A percentile compares a stretch with the other conserved stretches of the same genome.
phyloP scores from a whole-genome alignment of 2,888 invertebrate genomes.

The Drosophila mulleri region DNA sequence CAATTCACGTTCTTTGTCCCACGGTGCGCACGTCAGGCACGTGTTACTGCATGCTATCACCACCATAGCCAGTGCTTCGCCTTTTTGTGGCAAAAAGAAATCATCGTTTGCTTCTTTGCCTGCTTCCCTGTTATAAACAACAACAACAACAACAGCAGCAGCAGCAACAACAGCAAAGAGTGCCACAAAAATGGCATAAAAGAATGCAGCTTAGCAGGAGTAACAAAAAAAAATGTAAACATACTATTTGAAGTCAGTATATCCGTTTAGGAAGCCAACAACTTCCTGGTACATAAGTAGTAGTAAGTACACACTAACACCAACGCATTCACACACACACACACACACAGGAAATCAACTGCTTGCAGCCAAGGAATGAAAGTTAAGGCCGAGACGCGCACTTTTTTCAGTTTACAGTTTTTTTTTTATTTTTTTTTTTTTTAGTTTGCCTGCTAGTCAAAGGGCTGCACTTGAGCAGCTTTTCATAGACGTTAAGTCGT shows the following conservation, averaged over 20 bases:
- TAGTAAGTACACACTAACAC: conserved; percentile 51
- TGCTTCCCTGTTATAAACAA: conserved; percentile 12
- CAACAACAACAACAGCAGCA: conserved; percentile 41
- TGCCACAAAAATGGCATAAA: conserved; percentile 33
- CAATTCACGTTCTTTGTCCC: background rate
- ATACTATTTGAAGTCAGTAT: conserved; percentile 73
- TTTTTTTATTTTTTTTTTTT: conserved; percentile 1
- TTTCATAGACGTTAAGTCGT: conserved; percentile 62
- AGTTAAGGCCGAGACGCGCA: conserved; percentile 34
- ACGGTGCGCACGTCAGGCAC: conserved; percentile 49
- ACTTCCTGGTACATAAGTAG: conserved; percentile 71
- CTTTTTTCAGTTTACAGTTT: conserved; percentile 17
- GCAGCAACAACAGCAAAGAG: conserved; percentile 41
- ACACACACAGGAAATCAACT: conserved; percentile 51
- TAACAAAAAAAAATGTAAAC: conserved; percentile 13
- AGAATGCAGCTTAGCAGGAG: conserved; percentile 45
- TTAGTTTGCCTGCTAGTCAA: conserved; percentile 44
- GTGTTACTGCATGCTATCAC: conserved; percentile 33
- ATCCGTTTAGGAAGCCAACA: conserved; percentile 80
- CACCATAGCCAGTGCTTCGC: conserved; percentile 12
- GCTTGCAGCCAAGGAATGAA: conserved; percentile 23
- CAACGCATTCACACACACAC: conserved; percentile 24
- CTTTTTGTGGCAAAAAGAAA: conserved; percentile 19
- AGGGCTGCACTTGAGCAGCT: conserved; percentile 61
- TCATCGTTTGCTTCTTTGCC: conserved; percentile 27